A percentile compares a stretch with the other conserved stretches of the same genome.
Conservation (phyloP, 53 echinoderm and acorn worm genomes). For the Antedon mediterranea region DNA sequence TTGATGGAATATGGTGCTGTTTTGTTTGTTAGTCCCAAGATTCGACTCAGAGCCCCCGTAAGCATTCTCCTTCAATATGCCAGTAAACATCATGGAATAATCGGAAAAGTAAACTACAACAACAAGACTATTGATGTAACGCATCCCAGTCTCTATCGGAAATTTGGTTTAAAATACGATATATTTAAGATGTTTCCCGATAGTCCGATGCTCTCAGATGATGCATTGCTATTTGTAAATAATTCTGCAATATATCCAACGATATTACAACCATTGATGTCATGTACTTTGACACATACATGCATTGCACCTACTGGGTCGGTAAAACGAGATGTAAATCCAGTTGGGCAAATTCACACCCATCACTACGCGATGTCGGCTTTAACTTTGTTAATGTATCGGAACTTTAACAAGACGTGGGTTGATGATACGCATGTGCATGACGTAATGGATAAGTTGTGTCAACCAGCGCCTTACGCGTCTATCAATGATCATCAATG, state of each 20-base stretch:
- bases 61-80: constrained; percentile 62
- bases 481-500: constrained; percentile 65
- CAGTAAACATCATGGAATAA: constrained; percentile 41
- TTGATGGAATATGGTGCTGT: constrained; percentile 61
- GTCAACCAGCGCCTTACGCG: constrained; percentile 29
- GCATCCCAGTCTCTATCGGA: constrained; percentile 42
- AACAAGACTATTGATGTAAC: constrained; percentile 30
- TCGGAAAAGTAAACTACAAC: constrained; percentile 23
- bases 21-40: constrained; percentile 58
- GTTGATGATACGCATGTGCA: constrained; percentile 18
- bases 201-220: constrained; percentile 31
- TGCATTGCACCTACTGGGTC: constrained; percentile 72
- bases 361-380: constrained; percentile 61
- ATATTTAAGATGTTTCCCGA: constrained; percentile 33
- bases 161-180: constrained; percentile 12
- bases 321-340: constrained; percentile 2
- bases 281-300: constrained; percentile 37
- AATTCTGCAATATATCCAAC: constrained; percentile 28
- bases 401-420: constrained; percentile 37
- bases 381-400: constrained; percentile 50
- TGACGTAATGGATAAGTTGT: constrained; percentile 25
- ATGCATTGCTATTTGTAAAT: constrained; percentile 46
- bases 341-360: constrained; percentile 29
- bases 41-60: constrained; percentile 73
- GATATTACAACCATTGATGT: constrained; percentile 45